These are phyloP conservation scores for Apis dorsata DNA, from an alignment of 1,140 invertebrate genomes.

Conservation along the genomic window DNA sequence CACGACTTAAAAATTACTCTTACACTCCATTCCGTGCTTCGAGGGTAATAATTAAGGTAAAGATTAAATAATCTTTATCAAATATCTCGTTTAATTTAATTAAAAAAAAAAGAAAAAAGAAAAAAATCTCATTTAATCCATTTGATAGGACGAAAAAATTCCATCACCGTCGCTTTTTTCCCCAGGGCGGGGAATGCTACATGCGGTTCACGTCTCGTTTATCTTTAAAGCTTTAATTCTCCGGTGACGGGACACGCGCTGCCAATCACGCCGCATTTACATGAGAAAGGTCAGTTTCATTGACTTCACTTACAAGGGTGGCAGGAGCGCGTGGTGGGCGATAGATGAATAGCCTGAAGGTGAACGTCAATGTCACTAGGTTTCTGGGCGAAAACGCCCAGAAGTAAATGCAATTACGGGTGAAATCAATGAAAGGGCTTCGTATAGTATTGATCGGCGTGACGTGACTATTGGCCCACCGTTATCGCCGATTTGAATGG, in stretches of 20 bases:
- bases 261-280: conserved; percentile 46
- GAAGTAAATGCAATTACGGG: conserved; percentile 65
- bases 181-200: neutral
- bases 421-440: conserved; percentile 63
- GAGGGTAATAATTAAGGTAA: too few relatives aligned
- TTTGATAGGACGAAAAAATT: neutral
- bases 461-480: conserved; percentile 27
- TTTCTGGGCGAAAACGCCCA: conserved; percentile 67
- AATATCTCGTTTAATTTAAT: too few relatives aligned
- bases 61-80: too few relatives aligned
- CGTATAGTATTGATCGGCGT: conserved; percentile 60
- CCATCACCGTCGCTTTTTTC: neutral
- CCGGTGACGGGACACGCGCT: conserved; percentile 9
- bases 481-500: conserved; percentile 40
- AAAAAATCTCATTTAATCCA: neutral
- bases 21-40: too few relatives aligned
- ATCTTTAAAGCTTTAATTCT: conserved; percentile 45
- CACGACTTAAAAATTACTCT: too few relatives aligned
- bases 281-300: conserved; percentile 65
- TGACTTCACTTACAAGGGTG: conserved; percentile 40
- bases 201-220: conserved; percentile 30
- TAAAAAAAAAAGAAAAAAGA: too few relatives aligned
- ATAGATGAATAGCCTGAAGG: conserved; percentile 50
- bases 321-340: conserved; percentile 34
- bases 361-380: conserved; percentile 70